Evolutionary conservation across 2,113 vertebrate species (phyloP).

Genomic region (Pteruthius melanotis): DNA sequence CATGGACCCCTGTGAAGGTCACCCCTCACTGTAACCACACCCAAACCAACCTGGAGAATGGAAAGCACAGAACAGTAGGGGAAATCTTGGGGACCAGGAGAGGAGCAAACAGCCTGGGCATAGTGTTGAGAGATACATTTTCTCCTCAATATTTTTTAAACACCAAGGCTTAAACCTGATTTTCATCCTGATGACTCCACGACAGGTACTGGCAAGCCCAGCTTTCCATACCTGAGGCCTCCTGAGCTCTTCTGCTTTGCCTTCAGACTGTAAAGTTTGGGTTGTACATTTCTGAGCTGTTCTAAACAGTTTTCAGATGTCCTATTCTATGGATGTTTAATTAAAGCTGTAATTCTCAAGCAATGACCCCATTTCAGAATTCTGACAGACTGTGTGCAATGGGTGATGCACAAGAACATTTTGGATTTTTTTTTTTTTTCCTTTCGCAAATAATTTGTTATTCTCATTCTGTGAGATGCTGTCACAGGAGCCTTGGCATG

Average conservation of each 20-base stretch:
- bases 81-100: neutral
- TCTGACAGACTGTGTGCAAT: neutral
- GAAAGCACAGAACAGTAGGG: neutral
- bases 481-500: neutral
- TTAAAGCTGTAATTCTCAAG: neutral
- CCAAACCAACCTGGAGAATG: neutral
- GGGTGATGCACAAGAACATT: neutral
- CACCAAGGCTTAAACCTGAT: neutral
- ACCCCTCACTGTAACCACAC: too few relatives aligned
- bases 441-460: neutral
- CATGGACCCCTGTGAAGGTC: rapidly evolving
- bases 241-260: neutral
- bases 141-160: neutral
- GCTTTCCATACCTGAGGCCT: neutral
- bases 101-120: neutral
- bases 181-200: neutral
- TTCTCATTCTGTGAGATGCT: neutral
- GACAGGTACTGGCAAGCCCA: neutral
- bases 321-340: neutral
- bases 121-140: rapidly evolving
- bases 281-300: neutral
- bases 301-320: neutral
- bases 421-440: neutral
- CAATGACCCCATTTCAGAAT: neutral
- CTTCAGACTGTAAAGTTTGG: neutral